phyloP scores from a whole-genome alignment of 2,888 invertebrate genomes.

The Drosophila niveifrons region DNA sequence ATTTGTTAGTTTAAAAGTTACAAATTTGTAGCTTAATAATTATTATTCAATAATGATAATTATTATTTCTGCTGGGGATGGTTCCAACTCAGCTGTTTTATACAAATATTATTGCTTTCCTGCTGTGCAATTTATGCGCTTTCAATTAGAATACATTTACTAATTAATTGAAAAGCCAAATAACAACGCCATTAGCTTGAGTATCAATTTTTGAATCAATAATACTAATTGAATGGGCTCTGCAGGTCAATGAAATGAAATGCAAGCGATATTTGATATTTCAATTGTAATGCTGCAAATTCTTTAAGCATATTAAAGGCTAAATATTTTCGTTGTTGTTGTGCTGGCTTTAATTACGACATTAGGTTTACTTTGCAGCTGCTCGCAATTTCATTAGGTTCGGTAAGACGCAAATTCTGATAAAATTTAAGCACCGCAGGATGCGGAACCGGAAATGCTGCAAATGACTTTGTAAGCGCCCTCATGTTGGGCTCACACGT shows the following conservation, averaged over 20 bases:
- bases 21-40: neutral
- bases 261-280: neutral
- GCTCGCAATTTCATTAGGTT: conserved; percentile 47
- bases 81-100: neutral
- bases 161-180: conserved; percentile 18
- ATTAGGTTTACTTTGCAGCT: conserved; percentile 9
- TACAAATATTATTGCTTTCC: conserved; percentile 17
- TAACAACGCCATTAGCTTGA: conserved; percentile 19
- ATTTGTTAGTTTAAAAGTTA: too few relatives aligned
- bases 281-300: neutral
- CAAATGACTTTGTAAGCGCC: conserved; percentile 46
- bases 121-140: conserved; percentile 5
- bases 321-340: neutral
- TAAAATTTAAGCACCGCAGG: conserved; percentile 55
- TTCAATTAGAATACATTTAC: conserved; percentile 8
- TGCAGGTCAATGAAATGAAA: neutral
- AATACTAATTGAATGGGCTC: conserved; percentile 12
- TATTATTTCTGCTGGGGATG: neutral
- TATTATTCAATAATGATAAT: neutral
- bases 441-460: conserved; percentile 36
- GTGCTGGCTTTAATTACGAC: conserved; percentile 36
- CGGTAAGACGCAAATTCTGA: conserved; percentile 30
- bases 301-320: neutral
- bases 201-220: conserved; percentile 11
- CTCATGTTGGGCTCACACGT: conserved; percentile 42